Evolutionary conservation across 2,888 invertebrate species (phyloP), one percentile per base, ranked within the genome.

Genomic region (Nomada ferruginata): DNA sequence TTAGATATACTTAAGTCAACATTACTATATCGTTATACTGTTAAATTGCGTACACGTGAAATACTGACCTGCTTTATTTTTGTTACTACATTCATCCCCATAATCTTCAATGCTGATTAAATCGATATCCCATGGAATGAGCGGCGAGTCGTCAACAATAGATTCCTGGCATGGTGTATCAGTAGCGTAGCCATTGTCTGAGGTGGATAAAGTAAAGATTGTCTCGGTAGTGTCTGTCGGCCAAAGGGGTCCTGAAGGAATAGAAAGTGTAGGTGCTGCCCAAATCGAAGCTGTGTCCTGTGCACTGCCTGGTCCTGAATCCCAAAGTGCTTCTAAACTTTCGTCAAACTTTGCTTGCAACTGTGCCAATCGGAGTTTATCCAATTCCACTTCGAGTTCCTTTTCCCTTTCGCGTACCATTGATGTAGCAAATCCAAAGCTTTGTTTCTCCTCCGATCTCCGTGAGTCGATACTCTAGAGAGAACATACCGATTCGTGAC

Each of bases 331-430:
- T 92, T 96, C 96, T 84, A 96, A 94, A 91, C 95, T 96, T 85
- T 95, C 95, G 91, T 96, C 95, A 92, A 96, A 96, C 93, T 96
- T 96, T 10, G 96, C 96, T 90, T 95, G 95, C 89, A 96, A 95
- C 87, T 95, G 95, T 5, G 95, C 96, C 87, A 95, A 95, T 75
- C 94, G 93, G 89, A 95, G 94, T 84, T 94, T 94, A 89, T 95
- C 95, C 88, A 92, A 84, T 87, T 92, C 92, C 66, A 91, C 82
- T 87, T 92, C 92, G 15, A 92, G 89, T 50, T 92, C 92, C 71
- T 91, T 90, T 80, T 91, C 91, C 18, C 90, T 85, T 75, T 91
- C 92, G n/a, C 91, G 92, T 82, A 93, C 93, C 91, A 94, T 93
- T 64, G 92, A 92, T 85, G 92, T 93, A 18, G 89, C 91, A 71